Conservation (phyloP, 2,888 invertebrate genomes). For the Ormyrus nitidulus region DNA sequence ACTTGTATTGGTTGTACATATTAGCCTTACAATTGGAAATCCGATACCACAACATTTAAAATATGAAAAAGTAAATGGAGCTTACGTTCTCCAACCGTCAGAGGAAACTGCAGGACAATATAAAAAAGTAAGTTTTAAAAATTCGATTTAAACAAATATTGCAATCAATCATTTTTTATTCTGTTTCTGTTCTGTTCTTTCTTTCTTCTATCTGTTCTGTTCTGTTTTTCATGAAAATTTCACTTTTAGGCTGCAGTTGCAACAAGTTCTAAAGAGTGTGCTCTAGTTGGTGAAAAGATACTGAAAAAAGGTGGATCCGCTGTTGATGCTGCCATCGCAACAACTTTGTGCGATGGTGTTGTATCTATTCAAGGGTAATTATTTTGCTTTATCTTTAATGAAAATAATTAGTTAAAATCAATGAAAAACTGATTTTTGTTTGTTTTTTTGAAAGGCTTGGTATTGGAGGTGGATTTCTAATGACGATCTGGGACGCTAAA, state of each 20-base stretch:
- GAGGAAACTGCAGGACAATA: conserved; percentile 3
- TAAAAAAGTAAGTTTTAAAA: background rate
- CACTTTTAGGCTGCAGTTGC: conserved; percentile 79
- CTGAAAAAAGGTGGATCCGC: conserved; percentile 83
- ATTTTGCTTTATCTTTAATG: background rate
- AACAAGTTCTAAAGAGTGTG: conserved; percentile 86
- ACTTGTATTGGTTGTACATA: too few relatives aligned
- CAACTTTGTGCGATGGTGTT: conserved; percentile 88
- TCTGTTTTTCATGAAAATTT: background rate
- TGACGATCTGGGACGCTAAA: conserved; percentile 85
- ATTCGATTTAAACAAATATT: background rate
- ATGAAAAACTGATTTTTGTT: background rate
- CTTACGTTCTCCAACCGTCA: background rate
- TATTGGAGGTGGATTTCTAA: conserved; percentile 91
- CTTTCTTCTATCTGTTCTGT: background rate
- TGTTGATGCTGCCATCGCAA: conserved; percentile 89
- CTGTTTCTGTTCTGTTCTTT: background rate
- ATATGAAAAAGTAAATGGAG: background rate
- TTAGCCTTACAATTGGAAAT: background rate
- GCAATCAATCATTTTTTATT: background rate
- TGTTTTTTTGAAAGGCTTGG: conserved; percentile 83
- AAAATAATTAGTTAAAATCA: background rate
- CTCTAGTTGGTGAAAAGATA: conserved; percentile 83
- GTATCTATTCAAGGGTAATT: conserved; percentile 43
- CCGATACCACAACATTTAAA: background rate